A percentile compares a stretch with the other conserved stretches of the same genome.
phyloP scores from a whole-genome alignment of 2,797 vertebrate genomes.

The Amblyopsis hoosieri region DNA sequence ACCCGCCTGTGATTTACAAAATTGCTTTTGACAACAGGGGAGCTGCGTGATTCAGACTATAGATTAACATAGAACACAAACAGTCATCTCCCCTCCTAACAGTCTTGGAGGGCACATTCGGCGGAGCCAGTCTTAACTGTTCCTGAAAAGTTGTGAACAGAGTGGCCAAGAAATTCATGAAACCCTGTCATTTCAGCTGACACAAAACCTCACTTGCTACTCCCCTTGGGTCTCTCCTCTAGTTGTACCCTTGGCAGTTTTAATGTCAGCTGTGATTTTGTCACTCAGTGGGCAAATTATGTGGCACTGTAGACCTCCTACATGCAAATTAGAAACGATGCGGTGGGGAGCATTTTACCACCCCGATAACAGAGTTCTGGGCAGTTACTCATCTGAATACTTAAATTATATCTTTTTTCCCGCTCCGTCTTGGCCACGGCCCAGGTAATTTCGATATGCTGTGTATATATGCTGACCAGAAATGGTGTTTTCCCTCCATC shows the following conservation, averaged over 20 bases:
- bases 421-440: too few relatives aligned
- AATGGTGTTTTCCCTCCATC: too few relatives aligned
- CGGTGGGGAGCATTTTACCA: not conserved
- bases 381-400: slow-evolving; percentile 34
- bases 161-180: slow-evolving; percentile 70
- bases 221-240: slow-evolving; percentile 64
- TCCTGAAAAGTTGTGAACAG: slow-evolving; percentile 54
- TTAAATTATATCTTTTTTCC: too few relatives aligned
- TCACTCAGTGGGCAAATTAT: slow-evolving; percentile 63
- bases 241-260: slow-evolving; percentile 70
- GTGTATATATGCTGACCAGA: too few relatives aligned
- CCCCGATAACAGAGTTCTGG: not conserved
- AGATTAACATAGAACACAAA: slow-evolving; percentile 62
- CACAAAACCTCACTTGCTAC: slow-evolving; percentile 53
- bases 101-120: slow-evolving; percentile 3
- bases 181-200: slow-evolving; percentile 63
- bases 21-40: slow-evolving; percentile 73
- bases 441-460: too few relatives aligned
- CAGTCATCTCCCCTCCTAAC: slow-evolving; percentile 30
- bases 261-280: slow-evolving; percentile 75
- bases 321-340: slow-evolving; percentile 52
- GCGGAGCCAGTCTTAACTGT: slow-evolving; percentile 36
- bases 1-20: slow-evolving; percentile 67
- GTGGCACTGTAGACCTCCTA: slow-evolving; percentile 41
- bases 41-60: slow-evolving; percentile 52